These are phyloP conservation scores for Zophobas morio DNA, from an alignment of 1,140 invertebrate species.

Conservation along the genomic window DNA sequence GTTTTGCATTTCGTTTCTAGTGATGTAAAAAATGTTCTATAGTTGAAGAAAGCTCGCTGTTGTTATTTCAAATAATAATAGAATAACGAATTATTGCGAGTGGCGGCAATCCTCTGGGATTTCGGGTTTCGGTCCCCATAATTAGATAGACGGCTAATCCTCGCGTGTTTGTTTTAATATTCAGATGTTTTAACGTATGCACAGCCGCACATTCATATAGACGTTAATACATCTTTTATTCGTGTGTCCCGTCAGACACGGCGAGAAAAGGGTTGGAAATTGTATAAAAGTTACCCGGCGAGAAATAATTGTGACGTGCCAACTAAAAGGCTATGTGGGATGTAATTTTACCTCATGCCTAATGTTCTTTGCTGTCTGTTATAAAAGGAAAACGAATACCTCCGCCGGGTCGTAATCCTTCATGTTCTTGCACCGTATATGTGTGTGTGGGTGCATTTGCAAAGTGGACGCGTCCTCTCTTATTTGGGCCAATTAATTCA, in stretches of 20 bases:
- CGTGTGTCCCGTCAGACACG: constrained; percentile 41
- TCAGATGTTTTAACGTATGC: constrained; percentile 43
- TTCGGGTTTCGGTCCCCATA: constrained; percentile 5
- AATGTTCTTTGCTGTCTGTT: constrained; percentile 48
- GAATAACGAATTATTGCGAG: no score
- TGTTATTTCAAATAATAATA: no score
- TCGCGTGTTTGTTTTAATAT: constrained; percentile 33
- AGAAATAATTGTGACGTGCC: constrained; percentile 56
- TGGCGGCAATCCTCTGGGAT: background rate
- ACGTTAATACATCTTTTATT: constrained; percentile 56
- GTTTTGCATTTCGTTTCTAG: no score
- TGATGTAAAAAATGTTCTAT: no score
- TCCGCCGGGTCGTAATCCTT: constrained; percentile 32
- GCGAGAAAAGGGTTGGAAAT: constrained; percentile 56
- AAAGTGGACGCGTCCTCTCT: constrained; percentile 6
- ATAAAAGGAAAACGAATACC: constrained; percentile 49
- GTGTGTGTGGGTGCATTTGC: constrained; percentile 18
- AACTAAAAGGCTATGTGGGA: constrained; percentile 46
- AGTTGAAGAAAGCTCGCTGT: no score
- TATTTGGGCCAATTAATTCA: constrained; percentile 5
- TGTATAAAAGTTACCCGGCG: constrained; percentile 56
- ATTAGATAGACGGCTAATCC: constrained; percentile 33
- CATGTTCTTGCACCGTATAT: constrained; percentile 19
- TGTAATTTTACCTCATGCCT: constrained; percentile 47
- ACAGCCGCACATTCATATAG: constrained; percentile 52